Conservation (phyloP, 2,888 invertebrate species). For the Andricus curvator region DNA sequence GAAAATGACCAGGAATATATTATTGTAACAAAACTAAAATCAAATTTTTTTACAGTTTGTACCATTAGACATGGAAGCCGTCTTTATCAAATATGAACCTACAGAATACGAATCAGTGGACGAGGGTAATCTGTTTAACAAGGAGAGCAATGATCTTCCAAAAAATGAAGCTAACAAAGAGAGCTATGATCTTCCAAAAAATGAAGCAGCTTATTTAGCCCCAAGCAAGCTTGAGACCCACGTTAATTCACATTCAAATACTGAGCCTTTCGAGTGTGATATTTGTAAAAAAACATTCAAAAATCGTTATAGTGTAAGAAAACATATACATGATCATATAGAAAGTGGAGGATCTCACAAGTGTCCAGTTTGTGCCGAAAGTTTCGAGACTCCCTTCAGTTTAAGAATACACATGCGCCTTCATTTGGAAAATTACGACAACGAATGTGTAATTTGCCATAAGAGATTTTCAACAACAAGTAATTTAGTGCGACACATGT, state of each 20-base stretch:
- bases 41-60: no score
- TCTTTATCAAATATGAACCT: no score
- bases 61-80: no score
- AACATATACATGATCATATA: not conserved
- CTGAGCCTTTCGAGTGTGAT: not conserved
- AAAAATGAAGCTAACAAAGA: no score
- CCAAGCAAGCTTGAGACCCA: no score
- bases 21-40: no score
- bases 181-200: no score
- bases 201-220: not conserved
- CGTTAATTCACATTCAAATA: no score
- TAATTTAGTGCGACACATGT: not conserved
- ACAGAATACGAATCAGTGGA: no score
- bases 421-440: not conserved
- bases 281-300: not conserved
- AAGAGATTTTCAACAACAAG: not conserved
- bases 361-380: not conserved
- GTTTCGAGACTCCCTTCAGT: not conserved
- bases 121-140: no score
- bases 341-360: not conserved
- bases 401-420: not conserved
- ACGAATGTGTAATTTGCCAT: not conserved
- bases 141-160: no score
- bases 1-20: no score
- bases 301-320: not conserved